These are phyloP conservation scores for Phaonia tiefii DNA, from an alignment of 2,888 invertebrate genomes.

Conservation along the genomic window DNA sequence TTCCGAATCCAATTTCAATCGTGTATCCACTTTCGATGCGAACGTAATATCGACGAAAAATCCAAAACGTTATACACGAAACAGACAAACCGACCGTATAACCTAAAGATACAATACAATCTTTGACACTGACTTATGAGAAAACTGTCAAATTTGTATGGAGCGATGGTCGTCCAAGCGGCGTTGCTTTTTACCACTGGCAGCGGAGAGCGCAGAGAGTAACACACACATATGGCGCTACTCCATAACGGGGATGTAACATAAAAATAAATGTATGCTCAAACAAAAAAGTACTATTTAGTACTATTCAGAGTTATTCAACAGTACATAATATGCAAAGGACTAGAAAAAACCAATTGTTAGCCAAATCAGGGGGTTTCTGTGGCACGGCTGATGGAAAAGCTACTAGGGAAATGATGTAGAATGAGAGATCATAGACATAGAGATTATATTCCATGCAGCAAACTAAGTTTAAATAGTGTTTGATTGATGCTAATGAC, in stretches of 20 bases:
- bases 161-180: conserved; percentile 12
- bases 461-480: no score
- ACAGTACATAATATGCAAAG: no score
- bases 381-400: no score
- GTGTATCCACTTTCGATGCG: neutral
- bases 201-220: neutral
- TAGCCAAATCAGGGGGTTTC: no score
- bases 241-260: neutral
- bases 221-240: neutral
- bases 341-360: no score
- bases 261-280: neutral
- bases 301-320: no score
- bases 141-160: conserved; percentile 50
- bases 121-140: conserved; percentile 64
- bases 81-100: conserved; percentile 38
- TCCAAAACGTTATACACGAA: conserved; percentile 11
- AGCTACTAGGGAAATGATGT: no score
- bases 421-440: no score
- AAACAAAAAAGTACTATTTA: no score
- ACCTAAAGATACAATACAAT: conserved; percentile 62
- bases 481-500: no score
- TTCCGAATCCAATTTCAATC: conserved; percentile 1
- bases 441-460: no score
- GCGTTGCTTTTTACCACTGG: neutral
- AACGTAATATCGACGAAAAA: neutral